Evolutionary conservation across 2,113 vertebrate genomes (phyloP), one percentile per base, ranked within the genome.

Genomic region (Rhynchomys soricoides): DNA sequence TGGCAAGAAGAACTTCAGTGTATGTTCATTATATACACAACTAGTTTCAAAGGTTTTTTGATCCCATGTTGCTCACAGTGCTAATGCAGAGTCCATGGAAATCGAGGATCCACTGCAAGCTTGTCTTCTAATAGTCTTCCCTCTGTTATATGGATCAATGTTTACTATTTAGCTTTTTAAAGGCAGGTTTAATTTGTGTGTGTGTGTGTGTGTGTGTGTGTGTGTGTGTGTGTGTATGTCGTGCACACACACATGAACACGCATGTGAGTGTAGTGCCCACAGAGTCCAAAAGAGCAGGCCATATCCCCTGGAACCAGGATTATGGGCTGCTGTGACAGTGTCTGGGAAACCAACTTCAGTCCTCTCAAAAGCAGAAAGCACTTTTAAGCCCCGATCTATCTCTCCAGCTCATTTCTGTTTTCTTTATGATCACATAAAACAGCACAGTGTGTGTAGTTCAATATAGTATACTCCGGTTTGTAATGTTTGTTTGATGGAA

Each of bases 101-200:
- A 34, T 29, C 4, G 3, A 75, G 43, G 43, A 0, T 3, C 71
- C 17, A 66, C 8, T 66, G 12, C 29, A 66, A 48, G 40, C 24
- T 59, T 43, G 79, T 55, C 48, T 59, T 93, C 37, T 74, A 29
- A 64, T 45, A 34, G 31, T 75, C 55, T 71, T 96, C 57, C n/a
- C n/a, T 24, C 13, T 88, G 89, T 88, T 57, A 11, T 19, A 66
- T 85, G 79, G 34, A 90, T 43, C 34, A 17, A 45, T 10, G 0
- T 81, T 90, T 70, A 87, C 55, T 92, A 43, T 57, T 92, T 45
- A 88, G 1, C 89, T 92, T 93, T 92, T 57, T 70, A 43, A n/a
- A 45, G 66, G 9, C 64, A 31, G 64, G 11, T 66, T 66, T 66
- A 31, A 66, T 3, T 31, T 66, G 64, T 15, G 34, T 70, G 48